Evolutionary conservation across 2,888 invertebrate species (phyloP), one percentile per base, ranked within the genome.

Genomic region (Strigamia maritima): DNA sequence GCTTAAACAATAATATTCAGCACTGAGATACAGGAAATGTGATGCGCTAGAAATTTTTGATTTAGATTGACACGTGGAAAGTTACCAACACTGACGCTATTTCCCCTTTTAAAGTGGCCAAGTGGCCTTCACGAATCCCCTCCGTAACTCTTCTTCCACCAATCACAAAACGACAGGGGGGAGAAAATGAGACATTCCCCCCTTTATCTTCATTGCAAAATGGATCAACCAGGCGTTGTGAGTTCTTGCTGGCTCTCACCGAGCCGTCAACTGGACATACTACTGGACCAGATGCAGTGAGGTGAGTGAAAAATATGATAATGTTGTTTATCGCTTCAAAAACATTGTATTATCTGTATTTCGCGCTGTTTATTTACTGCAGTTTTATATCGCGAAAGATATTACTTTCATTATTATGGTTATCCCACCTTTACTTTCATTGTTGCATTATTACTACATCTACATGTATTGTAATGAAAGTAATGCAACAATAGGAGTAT

Each of bases 1-100:
- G 22, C 3, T 54, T 22, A 54, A 54, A 54, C 54, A 70, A 70
- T 70, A 26, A 28, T 70, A 70, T 70, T 28, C n/a, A 14, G 12
- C n/a, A 28, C 26, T 70, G 28, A 28, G 70, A 70, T 26, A 70
- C 26, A 70, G 70, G 70, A 70, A 70, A 70, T 70, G 28, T 70
- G 22, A 14, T 70, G 70, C 12, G n/a, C 26, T 70, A 26, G 24
- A 70, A 26, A 14, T 26, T 10, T 26, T 70, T 70, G 28, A 70
- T 26, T 70, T 70, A 28, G 70, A 70, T 70, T 70, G 70, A 70
- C 70, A 70, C 28, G 26, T 70, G 70, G 70, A 70, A 70, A 70
- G 70, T 28, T 70, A 12, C 28, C 26, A 70, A 14, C 1, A 70
- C 16, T 70, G 70, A 70, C 70, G 70, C 28, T 28, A 70, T 70